A percentile compares a stretch with the other conserved stretches of the same genome.
Conservation (phyloP, 30 jellyfish, hydroid and myxozoan genomes). For the Clytia hemisphaerica region DNA sequence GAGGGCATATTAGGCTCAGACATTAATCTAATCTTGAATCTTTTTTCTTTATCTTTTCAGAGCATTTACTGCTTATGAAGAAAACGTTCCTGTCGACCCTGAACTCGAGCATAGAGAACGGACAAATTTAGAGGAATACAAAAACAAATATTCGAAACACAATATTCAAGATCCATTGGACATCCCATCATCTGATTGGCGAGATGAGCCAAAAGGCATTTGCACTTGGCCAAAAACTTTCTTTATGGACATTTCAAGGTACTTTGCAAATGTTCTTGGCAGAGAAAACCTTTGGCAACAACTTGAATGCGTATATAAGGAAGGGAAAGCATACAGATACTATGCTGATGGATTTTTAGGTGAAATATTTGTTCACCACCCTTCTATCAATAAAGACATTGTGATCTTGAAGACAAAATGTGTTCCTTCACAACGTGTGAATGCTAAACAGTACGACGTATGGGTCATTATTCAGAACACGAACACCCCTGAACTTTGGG, state of each 20-base stretch:
- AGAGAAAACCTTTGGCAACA: not conserved
- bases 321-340: slow-evolving; percentile 20
- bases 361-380: not conserved
- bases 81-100: too few relatives aligned
- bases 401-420: slow-evolving; percentile 12
- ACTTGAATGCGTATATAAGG: slow-evolving; percentile 9
- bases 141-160: too few relatives aligned
- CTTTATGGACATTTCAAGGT: not conserved
- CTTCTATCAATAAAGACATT: not conserved
- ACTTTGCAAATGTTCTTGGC: not conserved
- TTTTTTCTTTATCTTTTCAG: too few relatives aligned
- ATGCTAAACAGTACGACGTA: slow-evolving; percentile 8
- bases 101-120: too few relatives aligned
- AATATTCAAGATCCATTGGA: too few relatives aligned
- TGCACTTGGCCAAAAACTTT: not conserved
- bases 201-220: not conserved
- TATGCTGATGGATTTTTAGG: not conserved
- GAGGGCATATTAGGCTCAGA: too few relatives aligned
- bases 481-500: too few relatives aligned
- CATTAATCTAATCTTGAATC: too few relatives aligned
- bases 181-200: slow-evolving; percentile 10
- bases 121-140: too few relatives aligned
- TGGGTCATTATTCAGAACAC: slow-evolving; percentile 16
- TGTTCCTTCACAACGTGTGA: slow-evolving; percentile 8
- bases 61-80: too few relatives aligned